Percentiles rank a stretch among this genome's conserved stretches.
phyloP scores from a whole-genome alignment of 1,140 invertebrate species.

The Tetraneura akinire region DNA sequence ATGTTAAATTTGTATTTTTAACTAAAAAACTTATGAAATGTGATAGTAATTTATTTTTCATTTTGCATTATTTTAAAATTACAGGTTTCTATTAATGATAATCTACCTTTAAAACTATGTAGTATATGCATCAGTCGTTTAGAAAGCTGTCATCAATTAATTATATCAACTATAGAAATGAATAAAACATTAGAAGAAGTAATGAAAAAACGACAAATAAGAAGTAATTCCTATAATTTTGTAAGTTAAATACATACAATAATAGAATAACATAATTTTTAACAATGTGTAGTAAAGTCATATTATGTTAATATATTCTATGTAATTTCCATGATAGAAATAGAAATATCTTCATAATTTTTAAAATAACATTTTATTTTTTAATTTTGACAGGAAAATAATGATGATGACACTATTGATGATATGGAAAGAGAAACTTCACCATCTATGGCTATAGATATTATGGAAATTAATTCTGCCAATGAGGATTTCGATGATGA shows the following conservation, averaged over 20 bases:
- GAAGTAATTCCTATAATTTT: slow-evolving; percentile 42
- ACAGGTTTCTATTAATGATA: slow-evolving; percentile 31
- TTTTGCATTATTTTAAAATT: background rate
- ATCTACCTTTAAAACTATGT: slow-evolving; percentile 37
- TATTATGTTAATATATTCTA: too few relatives aligned
- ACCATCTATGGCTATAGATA: background rate
- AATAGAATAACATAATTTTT: too few relatives aligned
- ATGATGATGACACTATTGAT: slow-evolving; percentile 13
- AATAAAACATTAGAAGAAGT: slow-evolving; percentile 47
- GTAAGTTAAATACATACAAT: background rate
- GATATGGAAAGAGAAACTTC: background rate
- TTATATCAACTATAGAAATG: slow-evolving; percentile 46
- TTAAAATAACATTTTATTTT: background rate
- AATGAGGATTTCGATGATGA: background rate
- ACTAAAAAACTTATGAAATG: too few relatives aligned
- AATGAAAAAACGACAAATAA: slow-evolving; percentile 30
- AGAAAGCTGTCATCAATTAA: slow-evolving; percentile 40
- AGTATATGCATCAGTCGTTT: slow-evolving; percentile 20
- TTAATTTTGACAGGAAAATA: slow-evolving; percentile 3
- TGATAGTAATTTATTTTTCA: too few relatives aligned
- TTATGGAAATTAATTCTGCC: slow-evolving; percentile 42
- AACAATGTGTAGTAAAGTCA: too few relatives aligned
- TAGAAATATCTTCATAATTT: background rate
- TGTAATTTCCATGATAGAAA: background rate
- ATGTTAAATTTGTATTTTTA: background rate